These are phyloP conservation scores for Passer domesticus DNA, from an alignment of 2,113 vertebrate genomes.

Conservation along the genomic window DNA sequence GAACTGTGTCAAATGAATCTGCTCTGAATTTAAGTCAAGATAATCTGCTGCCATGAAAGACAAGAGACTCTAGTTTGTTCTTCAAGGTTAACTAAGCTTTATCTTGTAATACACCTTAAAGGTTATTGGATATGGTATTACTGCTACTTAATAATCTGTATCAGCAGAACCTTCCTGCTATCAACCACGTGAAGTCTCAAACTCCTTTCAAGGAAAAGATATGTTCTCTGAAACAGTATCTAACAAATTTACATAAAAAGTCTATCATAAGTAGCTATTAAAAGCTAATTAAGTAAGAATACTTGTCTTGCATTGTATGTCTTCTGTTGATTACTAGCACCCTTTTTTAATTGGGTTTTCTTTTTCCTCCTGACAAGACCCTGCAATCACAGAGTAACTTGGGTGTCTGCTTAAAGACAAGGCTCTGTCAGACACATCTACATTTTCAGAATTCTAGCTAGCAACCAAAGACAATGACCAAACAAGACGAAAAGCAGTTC, in stretches of 20 bases:
- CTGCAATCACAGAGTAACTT: background rate
- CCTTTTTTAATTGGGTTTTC: background rate
- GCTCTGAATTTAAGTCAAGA: background rate
- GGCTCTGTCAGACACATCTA: background rate
- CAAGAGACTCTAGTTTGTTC: background rate
- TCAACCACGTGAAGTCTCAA: background rate
- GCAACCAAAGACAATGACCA: background rate
- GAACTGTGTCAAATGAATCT: background rate
- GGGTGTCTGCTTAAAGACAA: background rate
- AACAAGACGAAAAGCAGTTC: background rate
- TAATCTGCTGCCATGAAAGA: background rate
- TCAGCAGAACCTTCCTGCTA: background rate
- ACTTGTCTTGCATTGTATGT: background rate
- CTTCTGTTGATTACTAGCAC: background rate
- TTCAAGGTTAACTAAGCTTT: background rate
- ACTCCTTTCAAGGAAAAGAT: background rate
- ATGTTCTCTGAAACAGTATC: background rate
- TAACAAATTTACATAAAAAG: background rate
- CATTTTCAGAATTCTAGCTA: background rate
- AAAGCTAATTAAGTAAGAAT: background rate
- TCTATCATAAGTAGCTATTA: background rate
- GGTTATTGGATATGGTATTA: background rate
- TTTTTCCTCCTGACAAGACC: background rate
- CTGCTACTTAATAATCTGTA: background rate
- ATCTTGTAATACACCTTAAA: background rate